These are phyloP conservation scores for Drosophila pseudoobscura DNA, from an alignment of 1,140 invertebrate genomes.

Conservation along the genomic window DNA sequence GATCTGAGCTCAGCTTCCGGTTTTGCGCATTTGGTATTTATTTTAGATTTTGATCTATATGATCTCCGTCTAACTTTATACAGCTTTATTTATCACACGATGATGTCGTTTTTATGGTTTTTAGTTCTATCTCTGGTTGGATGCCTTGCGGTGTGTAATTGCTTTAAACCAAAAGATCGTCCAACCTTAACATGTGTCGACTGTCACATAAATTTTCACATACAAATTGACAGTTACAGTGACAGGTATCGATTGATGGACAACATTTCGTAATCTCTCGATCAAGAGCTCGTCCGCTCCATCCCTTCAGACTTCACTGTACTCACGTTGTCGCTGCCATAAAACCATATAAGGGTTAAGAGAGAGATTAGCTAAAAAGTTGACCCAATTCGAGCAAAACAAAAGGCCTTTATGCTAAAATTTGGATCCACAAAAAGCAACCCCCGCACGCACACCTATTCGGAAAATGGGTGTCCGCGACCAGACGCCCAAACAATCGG, in stretches of 20 bases:
- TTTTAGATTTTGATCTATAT: slow-evolving; percentile 25
- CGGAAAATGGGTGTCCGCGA: slow-evolving; percentile 22
- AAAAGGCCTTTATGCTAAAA: slow-evolving; percentile 58
- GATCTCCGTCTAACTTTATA: slow-evolving; percentile 36
- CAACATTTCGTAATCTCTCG: too few relatives aligned
- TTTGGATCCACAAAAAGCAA: slow-evolving; percentile 53
- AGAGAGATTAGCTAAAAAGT: slow-evolving; percentile 54
- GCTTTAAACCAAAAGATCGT: slow-evolving; percentile 67
- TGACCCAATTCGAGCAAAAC: slow-evolving; percentile 63
- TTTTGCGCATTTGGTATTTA: slow-evolving; percentile 50
- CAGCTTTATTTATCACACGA: slow-evolving; percentile 21
- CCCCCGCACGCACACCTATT: slow-evolving; percentile 20
- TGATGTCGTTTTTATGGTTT: slow-evolving; percentile 15
- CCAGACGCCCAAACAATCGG: slow-evolving; percentile 11
- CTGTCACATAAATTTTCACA: slow-evolving; percentile 58
- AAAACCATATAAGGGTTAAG: slow-evolving; percentile 30
- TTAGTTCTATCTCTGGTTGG: not conserved
- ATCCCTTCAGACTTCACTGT: not conserved
- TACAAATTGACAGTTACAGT: slow-evolving; percentile 43
- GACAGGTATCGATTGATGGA: too few relatives aligned
- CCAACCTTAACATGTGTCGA: slow-evolving; percentile 60
- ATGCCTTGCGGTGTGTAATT: slow-evolving; percentile 63
- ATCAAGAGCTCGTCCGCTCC: too few relatives aligned
- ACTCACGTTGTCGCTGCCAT: not conserved
- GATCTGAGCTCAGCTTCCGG: slow-evolving; percentile 70